These are phyloP conservation scores for Aleadryas rufinucha DNA, from an alignment of 2,113 vertebrate species.

Conservation along the genomic window DNA sequence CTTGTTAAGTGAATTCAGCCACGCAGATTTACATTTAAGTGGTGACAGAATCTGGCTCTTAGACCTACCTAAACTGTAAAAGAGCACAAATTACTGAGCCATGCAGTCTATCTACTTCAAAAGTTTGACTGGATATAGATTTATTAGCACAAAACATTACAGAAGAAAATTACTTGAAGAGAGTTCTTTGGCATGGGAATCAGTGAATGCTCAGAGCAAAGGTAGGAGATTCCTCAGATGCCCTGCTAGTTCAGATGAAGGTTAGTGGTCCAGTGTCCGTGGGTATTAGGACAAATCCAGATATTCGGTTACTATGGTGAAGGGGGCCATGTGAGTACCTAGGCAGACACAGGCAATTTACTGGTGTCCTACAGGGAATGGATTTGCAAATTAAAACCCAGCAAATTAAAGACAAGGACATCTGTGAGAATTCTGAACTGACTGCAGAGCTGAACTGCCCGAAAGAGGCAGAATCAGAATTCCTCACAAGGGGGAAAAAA, in stretches of 20 bases:
- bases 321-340: neutral
- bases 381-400: conserved; percentile 26
- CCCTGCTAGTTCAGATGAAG: neutral
- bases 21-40: neutral
- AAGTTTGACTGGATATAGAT: neutral
- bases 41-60: neutral
- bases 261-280: neutral
- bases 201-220: neutral
- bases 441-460: neutral
- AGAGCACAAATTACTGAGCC: neutral
- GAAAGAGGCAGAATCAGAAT: neutral
- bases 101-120: neutral
- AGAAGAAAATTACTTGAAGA: neutral
- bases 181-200: neutral
- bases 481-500: neutral
- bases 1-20: neutral
- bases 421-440: neutral
- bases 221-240: neutral
- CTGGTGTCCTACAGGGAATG: neutral
- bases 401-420: conserved; percentile 35
- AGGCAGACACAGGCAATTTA: neutral
- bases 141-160: neutral
- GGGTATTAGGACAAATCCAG: neutral
- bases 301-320: neutral
- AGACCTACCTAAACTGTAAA: neutral